Evolutionary conservation across 53 echinoderm and acorn worm genomes (phyloP).

Genomic region (Actinopyga echinites): DNA sequence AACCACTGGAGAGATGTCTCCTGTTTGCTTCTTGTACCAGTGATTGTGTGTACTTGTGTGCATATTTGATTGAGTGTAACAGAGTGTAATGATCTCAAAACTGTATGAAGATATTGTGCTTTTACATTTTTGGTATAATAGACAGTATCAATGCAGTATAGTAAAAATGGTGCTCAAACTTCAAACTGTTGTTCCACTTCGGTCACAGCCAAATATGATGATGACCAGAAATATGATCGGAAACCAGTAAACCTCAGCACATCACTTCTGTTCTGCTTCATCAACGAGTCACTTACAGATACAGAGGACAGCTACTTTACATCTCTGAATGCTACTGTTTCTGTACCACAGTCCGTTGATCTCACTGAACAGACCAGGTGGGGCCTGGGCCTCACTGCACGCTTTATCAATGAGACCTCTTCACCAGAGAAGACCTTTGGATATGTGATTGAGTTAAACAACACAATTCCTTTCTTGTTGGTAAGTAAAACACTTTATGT

Average conservation of each 20-base stretch:
- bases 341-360: neutral
- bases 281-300: neutral
- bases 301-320: neutral
- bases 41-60: no score
- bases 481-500: no score
- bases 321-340: neutral
- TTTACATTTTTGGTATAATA: no score
- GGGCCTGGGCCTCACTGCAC: constrained; percentile 41
- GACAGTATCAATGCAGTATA: no score
- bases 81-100: no score
- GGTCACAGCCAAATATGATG: neutral
- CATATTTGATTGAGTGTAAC: no score
- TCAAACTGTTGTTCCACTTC: no score
- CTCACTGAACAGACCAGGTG: constrained; percentile 18
- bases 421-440: constrained; percentile 49
- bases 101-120: no score
- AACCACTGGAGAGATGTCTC: no score
- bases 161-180: no score
- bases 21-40: no score
- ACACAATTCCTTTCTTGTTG: constrained; percentile 64
- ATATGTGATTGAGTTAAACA: constrained; percentile 70
- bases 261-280: neutral
- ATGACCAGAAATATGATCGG: neutral
- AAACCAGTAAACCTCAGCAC: constrained; percentile 18
- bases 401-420: constrained; percentile 54